A percentile compares a stretch with the other conserved stretches of the same genome.
Evolutionary conservation across 1,140 invertebrate genomes (phyloP).

Genomic region (Metopolophium dirhodum): DNA sequence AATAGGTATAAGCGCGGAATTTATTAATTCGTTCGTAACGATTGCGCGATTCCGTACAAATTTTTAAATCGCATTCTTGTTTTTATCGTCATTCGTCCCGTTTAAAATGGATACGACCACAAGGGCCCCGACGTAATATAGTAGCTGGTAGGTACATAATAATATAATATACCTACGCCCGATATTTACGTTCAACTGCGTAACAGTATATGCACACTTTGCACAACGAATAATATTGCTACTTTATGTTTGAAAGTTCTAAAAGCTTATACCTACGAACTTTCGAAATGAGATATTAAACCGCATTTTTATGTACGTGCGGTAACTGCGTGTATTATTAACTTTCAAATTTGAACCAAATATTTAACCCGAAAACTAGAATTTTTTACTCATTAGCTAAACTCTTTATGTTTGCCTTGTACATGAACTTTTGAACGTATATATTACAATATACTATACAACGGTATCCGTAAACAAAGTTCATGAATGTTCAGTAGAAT

Average conservation of each 20-base stretch:
- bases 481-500: background rate
- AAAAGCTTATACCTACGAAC: background rate
- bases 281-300: constrained; percentile 38
- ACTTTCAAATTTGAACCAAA: background rate
- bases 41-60: background rate
- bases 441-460: background rate
- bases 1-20: background rate
- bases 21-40: background rate
- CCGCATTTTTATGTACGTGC: background rate
- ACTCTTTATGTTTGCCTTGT: background rate
- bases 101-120: background rate
- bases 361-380: constrained; percentile 30
- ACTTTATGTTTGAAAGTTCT: constrained; percentile 9
- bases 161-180: background rate
- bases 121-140: background rate
- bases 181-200: background rate
- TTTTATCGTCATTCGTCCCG: background rate
- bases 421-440: background rate
- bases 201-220: background rate
- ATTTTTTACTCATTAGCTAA: background rate
- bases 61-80: background rate
- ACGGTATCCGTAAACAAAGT: background rate
- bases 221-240: background rate
- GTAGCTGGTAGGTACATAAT: background rate
- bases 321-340: background rate